These are phyloP conservation scores for Chymomyza procnemis DNA, from an alignment of 2,888 invertebrate species.

Conservation along the genomic window DNA sequence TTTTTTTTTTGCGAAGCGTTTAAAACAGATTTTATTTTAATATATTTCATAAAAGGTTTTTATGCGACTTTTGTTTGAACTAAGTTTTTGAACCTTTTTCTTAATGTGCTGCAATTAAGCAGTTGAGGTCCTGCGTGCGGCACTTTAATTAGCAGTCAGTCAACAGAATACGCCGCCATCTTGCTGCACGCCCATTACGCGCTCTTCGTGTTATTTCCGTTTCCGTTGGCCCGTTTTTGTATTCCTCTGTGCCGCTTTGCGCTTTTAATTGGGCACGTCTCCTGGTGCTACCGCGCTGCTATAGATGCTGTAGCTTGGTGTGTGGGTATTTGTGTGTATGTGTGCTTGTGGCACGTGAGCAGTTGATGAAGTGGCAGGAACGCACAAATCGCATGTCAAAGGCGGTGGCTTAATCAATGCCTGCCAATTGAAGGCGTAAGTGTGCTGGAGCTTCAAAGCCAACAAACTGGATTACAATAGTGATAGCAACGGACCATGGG, in stretches of 20 bases:
- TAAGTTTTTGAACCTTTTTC: neutral
- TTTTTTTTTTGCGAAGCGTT: neutral
- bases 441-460: constrained; percentile 7
- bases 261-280: constrained; percentile 15
- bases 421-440: neutral
- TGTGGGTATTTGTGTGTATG: too few relatives aligned
- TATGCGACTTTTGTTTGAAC: neutral
- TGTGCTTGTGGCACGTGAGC: constrained; percentile 13
- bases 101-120: constrained; percentile 4
- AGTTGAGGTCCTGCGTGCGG: neutral
- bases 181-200: neutral
- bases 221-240: constrained; percentile 5
- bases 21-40: neutral
- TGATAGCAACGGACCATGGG: constrained; percentile 75
- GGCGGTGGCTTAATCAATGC: neutral
- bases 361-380: constrained; percentile 25
- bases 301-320: constrained; percentile 1
- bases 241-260: constrained; percentile 37
- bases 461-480: constrained; percentile 75
- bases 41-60: neutral
- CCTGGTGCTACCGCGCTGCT: neutral
- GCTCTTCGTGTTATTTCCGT: constrained; percentile 6
- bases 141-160: constrained; percentile 13
- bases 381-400: neutral
- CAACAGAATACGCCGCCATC: neutral